Evolutionary conservation across 1,140 invertebrate species (phyloP), one percentile per base, ranked within the genome.

Genomic region (Vanessa atalanta): DNA sequence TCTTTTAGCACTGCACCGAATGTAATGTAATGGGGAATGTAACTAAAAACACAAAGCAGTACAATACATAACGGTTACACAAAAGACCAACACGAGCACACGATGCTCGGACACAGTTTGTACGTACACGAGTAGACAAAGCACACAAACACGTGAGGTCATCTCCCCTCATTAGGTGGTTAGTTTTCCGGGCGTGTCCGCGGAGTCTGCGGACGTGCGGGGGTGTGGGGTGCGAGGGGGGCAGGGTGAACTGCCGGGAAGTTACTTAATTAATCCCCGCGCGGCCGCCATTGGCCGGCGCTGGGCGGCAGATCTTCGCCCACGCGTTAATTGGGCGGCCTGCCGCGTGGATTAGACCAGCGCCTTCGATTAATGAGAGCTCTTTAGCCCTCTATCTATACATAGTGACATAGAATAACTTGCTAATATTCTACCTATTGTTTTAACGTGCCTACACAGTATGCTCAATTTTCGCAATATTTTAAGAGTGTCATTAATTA

Each of bases 81-180:
- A 87, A 90, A 88, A 85, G 88, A 79, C 83, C 79, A 82, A 80
- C 83, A 83, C 80, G 82, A 82, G 79, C 80, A 77, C 16, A 60
- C 47, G 20, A 26, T 20, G 47, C 63, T 75, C 85, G 81, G 83
- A 84, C 81, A 77, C 83, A 83, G 83, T 87, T 89, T 87, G 86
- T 85, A 87, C 87, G 82, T 89, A 90, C 80, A 84, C 83, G 77
- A 78, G 77, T 86, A 91, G 90, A 92, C 90, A 92, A 92, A 90
- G 88, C 88, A 90, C 88, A 90, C 88, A 89, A 83, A 84, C 85
- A 90, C 85, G 84, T 85, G 87, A 91, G 90, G 90, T 92, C 90
- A 92, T 92, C 90, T 92, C 90, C 90, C 90, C 90, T 92, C 90
- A 92, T 92, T 92, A 92, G 89, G 90, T 89, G 90, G 89, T 92